Evolutionary conservation across 2,797 vertebrate genomes (phyloP), one percentile per base, ranked within the genome.

Genomic region (Catostomus latipinnis): DNA sequence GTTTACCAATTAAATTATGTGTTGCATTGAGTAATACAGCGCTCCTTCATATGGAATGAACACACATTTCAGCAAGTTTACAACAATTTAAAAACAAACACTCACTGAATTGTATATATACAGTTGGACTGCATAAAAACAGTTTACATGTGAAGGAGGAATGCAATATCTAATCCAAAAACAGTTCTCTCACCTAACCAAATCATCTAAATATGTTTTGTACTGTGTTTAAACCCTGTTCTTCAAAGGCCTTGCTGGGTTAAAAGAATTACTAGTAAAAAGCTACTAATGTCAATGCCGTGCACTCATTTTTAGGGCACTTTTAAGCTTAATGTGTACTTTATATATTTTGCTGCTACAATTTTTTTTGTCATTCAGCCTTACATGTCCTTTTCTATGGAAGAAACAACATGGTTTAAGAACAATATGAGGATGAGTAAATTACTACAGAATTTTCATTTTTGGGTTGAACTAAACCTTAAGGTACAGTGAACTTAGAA

Each of bases 1-100:
- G 70, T 82, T 82, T 82, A 48, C 65, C 63, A 68, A 74, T 69
- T 12, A 67, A 66, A 73, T n/a, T 1, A 54, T 22, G 43, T 46
- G 63, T 48, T 43, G 10, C 9, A 5, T 48, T 43, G 10, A 54
- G 60, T 22, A 43, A 52, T 8, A 22, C 45, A 4, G 65, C 11
- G 5, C 57, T 46, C 16, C 2, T 10, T 78, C 43, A 72, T 13
- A 65, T 12, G 10, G 4, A 73, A 61, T 77, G 54, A 12, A 68
- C 62, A 61, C 49, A 49, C 49, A 8, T 56, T 12, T 43, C 50
- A n/a, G 74, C 16, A 54, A 60, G 62, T 71, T 54, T 71, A 58
- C 58, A 57, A 48, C 18, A 8, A 49, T 16, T 62, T 54, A 1
- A 50, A 63, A 78, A 74, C 54, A 74, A 68, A 61, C 72, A 45